Base-by-base conservation (phyloP, 1,140 invertebrate genomes). In the Pogonus chalceus region DNA sequence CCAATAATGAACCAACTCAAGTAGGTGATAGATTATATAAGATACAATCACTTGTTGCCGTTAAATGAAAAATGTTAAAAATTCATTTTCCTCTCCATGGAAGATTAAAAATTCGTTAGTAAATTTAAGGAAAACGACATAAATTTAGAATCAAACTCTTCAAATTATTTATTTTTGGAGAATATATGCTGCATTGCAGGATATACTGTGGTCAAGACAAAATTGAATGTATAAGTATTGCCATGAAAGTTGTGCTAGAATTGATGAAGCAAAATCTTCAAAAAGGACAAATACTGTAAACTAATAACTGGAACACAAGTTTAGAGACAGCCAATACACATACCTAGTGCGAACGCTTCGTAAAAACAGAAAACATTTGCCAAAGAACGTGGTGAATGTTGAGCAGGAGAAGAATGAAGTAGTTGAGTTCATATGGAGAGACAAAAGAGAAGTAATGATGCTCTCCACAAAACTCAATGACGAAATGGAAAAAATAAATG, bases 391-490 rank as follows among this genome's bases (percentile, higher is more conserved):
- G 10, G 52, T 57, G 48, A 22, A 2, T 35, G 24, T 52, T 21
- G 52, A 16, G 12, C 47, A 51, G 49, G 52, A 57, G 49, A 43
- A 48, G 43, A 47, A 50, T n/a, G 7, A 23, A 35, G 58, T 54
- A 14, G 31, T 54, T 51, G 49, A 56, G 14, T 51, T 47, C 47
- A 62, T 63, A 47, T 62, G 63, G 62, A 61, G 57, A 53, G 59
- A 63, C 52, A 60, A 60, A 53, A 54, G 59, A 48, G 59, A 65
- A 53, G 60, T 65, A 3, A 23, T 55, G 37, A 49, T 59, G 10
- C 52, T 60, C 10, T 57, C 31, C 37, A 65, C 56, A 14, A 62
- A 62, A 59, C 57, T 58, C 50, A 55, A 2, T 20, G 55, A 55
- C 52, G 55, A 59, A 56, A 53, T 55, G 22, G 52, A 48, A 18